These are phyloP conservation scores for Lepidochrysops patricia DNA, from an alignment of 2,888 invertebrate species.

Conservation along the genomic window DNA sequence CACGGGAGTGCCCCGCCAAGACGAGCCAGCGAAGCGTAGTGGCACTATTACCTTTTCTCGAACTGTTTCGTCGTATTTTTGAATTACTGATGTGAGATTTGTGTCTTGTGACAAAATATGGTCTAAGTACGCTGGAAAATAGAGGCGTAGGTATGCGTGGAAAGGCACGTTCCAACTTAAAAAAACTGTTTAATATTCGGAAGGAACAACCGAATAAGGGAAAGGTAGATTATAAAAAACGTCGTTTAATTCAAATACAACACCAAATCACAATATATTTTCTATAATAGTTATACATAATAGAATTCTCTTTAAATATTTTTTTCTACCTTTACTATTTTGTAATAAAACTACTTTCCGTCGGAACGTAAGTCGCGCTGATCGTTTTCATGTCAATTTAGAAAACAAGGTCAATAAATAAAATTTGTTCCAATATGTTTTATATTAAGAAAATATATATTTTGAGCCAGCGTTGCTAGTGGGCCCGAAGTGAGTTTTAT, in stretches of 20 bases:
- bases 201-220: constrained; percentile 34
- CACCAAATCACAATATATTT: constrained; percentile 75
- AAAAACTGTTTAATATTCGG: not conserved
- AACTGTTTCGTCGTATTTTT: too few relatives aligned
- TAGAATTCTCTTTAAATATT: constrained; percentile 58
- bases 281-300: constrained; percentile 67
- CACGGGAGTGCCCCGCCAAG: too few relatives aligned
- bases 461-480: constrained; percentile 24
- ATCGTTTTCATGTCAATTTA: constrained; percentile 18
- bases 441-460: constrained; percentile 54
- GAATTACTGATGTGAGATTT: too few relatives aligned
- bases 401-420: constrained; percentile 18
- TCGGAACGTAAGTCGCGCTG: constrained; percentile 28
- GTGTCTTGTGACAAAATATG: too few relatives aligned
- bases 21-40: too few relatives aligned
- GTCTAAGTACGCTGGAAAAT: not conserved
- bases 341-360: constrained; percentile 35
- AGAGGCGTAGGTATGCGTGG: not conserved
- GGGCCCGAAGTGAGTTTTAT: constrained; percentile 46
- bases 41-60: too few relatives aligned
- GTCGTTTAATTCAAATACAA: constrained; percentile 73
- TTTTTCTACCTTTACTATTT: constrained; percentile 48
- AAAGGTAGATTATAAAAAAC: constrained; percentile 68
- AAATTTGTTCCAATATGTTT: constrained; percentile 19
- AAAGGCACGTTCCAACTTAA: not conserved